Evolutionary conservation across 2,797 vertebrate species (phyloP).

Genomic region (Acipenser ruthenus): DNA sequence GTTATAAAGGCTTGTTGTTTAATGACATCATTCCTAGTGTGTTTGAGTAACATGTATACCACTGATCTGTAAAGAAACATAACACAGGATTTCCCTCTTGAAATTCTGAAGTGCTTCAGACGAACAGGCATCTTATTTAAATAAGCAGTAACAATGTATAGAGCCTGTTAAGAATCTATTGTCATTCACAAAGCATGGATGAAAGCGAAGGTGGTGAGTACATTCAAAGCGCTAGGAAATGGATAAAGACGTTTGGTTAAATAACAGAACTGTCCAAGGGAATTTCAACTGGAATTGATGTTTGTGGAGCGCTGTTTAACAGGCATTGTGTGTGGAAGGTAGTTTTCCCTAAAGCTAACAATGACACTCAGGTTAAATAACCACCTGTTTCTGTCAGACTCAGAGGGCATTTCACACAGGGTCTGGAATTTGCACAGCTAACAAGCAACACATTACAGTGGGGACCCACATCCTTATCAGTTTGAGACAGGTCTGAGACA

Average conservation of each 20-base stretch:
- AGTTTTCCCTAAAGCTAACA: constrained; percentile 31
- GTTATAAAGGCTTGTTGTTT: no score
- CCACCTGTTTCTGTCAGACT: constrained; percentile 33
- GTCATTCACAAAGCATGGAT: constrained; percentile 23
- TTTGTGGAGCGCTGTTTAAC: background rate
- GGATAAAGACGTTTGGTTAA: constrained; percentile 34
- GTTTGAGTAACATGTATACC: background rate
- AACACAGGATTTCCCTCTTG: background rate
- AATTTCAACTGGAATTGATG: constrained; percentile 9
- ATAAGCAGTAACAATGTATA: no score
- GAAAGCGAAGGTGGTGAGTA: constrained; percentile 22
- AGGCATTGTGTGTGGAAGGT: background rate
- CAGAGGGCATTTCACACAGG: constrained; percentile 33
- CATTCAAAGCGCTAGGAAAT: constrained; percentile 16
- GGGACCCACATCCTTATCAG: constrained; percentile 29
- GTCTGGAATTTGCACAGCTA: constrained; percentile 36
- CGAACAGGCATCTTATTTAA: no score
- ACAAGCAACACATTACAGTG: constrained; percentile 44
- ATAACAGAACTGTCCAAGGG: constrained; percentile 25
- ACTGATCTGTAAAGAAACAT: background rate
- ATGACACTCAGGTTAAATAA: constrained; percentile 38
- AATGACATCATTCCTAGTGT: background rate
- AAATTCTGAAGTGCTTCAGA: background rate
- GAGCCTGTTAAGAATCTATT: constrained; percentile 35
- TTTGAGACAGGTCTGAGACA: constrained; percentile 20